Conservation (phyloP, 2,888 invertebrate genomes). For the Enchytraeus crypticus region DNA sequence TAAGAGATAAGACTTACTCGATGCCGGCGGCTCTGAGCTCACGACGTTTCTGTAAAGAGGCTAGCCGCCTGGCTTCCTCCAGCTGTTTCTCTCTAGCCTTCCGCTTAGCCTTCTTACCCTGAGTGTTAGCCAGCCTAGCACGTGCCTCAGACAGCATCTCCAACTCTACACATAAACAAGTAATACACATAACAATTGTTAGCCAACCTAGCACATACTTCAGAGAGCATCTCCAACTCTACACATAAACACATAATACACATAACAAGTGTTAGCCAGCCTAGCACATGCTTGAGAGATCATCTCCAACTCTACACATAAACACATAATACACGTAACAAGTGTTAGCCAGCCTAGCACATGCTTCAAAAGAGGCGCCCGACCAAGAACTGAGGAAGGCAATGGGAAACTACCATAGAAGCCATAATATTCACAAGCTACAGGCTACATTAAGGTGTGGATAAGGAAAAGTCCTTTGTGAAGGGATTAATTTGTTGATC, state of each 20-base stretch:
- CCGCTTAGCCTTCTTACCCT: conserved; percentile 61
- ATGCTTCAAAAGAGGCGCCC: neutral
- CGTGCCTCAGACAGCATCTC: conserved; percentile 99
- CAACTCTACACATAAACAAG: conserved; percentile 63
- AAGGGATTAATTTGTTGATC: too few species aligned
- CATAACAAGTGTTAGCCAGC: neutral
- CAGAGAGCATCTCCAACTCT: neutral
- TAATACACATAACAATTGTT: neutral
- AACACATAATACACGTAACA: conserved; percentile 20
- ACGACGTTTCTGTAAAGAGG: conserved; percentile 91
- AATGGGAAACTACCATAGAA: too few species aligned
- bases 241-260: neutral
- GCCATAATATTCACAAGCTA: too few species aligned
- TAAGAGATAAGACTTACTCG: conserved; percentile 43
- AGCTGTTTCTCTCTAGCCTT: conserved; percentile 92
- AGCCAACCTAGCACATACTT: neutral
- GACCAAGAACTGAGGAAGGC: too few species aligned
- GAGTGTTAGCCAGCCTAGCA: conserved; percentile 94
- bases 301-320: conserved; percentile 90
- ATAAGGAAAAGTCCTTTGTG: too few species aligned
- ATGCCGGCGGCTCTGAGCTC: conserved; percentile 96
- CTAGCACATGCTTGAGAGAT: conserved; percentile 88
- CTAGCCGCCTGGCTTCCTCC: conserved; percentile 85
- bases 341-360: neutral
- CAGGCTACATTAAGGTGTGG: too few species aligned